phyloP scores from a whole-genome alignment of 2,797 vertebrate genomes.

The Dromococcyx pavoninus region DNA sequence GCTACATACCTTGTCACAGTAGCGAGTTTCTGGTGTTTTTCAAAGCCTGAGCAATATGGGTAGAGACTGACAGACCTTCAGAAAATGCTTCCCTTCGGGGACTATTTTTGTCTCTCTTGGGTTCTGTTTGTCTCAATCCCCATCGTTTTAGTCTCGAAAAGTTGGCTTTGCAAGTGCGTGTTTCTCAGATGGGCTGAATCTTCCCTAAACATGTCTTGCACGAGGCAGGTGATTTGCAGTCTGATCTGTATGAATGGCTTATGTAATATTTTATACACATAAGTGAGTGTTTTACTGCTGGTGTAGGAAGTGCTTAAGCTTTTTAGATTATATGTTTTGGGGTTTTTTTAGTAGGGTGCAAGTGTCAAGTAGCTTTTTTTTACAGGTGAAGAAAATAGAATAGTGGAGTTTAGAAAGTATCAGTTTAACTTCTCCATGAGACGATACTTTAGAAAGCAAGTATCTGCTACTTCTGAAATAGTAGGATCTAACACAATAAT shows the following conservation, averaged over 20 bases:
- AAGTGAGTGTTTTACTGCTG: background rate
- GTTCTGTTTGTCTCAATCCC: background rate
- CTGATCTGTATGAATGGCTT: background rate
- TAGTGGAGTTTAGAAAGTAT: background rate
- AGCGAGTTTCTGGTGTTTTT: background rate
- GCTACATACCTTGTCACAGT: background rate
- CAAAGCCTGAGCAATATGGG: background rate
- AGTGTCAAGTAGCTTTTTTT: background rate
- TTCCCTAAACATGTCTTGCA: background rate
- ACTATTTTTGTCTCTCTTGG: accelerated
- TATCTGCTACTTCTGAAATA: background rate
- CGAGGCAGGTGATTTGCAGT: background rate
- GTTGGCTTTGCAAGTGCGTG: background rate
- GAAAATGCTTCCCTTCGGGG: background rate
- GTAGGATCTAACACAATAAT: background rate
- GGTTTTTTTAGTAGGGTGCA: background rate
- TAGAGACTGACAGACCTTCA: background rate
- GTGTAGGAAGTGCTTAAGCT: background rate
- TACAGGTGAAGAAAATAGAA: background rate
- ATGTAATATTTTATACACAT: background rate
- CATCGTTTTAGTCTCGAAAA: background rate
- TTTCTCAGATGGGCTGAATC: background rate
- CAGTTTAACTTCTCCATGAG: background rate
- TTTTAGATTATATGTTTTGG: background rate
- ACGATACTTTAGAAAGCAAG: background rate